phyloP scores from a whole-genome alignment of 2,888 invertebrate species.

The Rhogogaster chlorosoma region DNA sequence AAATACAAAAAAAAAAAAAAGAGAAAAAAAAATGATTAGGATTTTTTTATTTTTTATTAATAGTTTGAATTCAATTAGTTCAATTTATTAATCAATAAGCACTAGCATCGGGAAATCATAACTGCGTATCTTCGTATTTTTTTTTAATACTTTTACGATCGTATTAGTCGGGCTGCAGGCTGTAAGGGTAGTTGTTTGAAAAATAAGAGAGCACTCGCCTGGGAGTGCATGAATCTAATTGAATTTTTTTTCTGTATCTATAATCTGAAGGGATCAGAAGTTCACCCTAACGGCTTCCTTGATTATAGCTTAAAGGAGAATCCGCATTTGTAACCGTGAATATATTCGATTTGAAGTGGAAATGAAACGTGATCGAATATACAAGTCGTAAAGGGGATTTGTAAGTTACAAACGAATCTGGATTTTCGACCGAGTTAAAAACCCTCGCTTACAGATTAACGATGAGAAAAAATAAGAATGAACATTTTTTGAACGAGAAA shows the following conservation, averaged over 20 bases:
- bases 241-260: conserved; percentile 8
- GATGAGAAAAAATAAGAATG: too few species aligned
- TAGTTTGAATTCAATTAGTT: neutral
- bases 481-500: too few species aligned
- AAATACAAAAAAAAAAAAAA: neutral
- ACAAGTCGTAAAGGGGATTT: neutral
- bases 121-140: too few species aligned
- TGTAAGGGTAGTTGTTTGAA: neutral
- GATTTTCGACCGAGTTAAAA: neutral
- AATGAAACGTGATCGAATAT: neutral
- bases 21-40: too few species aligned
- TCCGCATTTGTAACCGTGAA: neutral
- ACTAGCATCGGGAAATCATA: neutral
- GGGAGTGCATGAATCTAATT: neutral
- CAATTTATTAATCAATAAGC: neutral
- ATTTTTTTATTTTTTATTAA: too few species aligned
- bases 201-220: neutral
- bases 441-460: neutral
- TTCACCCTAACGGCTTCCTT: neutral
- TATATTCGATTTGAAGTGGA: neutral
- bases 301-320: neutral
- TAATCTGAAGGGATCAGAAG: neutral
- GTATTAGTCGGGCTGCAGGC: neutral
- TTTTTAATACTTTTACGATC: neutral
- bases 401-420: neutral